These are phyloP conservation scores for Manis javanica DNA, from an alignment of 2,797 vertebrate genomes.

Conservation along the genomic window DNA sequence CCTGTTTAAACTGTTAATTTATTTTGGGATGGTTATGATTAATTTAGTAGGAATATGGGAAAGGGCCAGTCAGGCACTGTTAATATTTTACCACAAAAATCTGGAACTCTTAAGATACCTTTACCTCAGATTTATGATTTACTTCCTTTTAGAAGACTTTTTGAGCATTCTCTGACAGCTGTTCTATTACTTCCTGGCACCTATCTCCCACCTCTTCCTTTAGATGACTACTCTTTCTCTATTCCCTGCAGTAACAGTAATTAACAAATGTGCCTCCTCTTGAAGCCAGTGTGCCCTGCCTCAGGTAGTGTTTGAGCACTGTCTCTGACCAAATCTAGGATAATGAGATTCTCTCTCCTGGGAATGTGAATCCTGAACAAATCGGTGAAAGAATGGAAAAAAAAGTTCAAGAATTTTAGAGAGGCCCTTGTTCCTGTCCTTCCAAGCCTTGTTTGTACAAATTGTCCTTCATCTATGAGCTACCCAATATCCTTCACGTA, in stretches of 20 bases:
- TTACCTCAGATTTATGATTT: background rate
- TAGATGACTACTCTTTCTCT: background rate
- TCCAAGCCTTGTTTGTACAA: background rate
- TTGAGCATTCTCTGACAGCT: background rate
- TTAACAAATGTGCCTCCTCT: background rate
- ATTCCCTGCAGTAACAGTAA: background rate
- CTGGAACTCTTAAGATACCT: background rate
- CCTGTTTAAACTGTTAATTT: slow-evolving; percentile 14
- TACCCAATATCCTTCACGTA: background rate
- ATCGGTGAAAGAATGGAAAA: background rate
- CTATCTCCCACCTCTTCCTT: background rate
- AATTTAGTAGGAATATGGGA: background rate
- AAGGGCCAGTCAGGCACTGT: background rate
- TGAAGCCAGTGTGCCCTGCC: background rate
- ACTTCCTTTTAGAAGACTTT: background rate
- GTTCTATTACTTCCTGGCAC: background rate
- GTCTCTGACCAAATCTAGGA: background rate
- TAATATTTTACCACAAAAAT: background rate
- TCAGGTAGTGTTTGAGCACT: background rate
- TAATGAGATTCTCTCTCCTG: background rate
- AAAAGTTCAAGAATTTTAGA: background rate
- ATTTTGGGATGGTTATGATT: background rate
- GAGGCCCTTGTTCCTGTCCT: background rate
- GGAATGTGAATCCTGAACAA: background rate
- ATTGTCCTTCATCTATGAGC: background rate